Base-by-base conservation (phyloP, 2,888 invertebrate genomes). In the Amphipyra berbera region DNA sequence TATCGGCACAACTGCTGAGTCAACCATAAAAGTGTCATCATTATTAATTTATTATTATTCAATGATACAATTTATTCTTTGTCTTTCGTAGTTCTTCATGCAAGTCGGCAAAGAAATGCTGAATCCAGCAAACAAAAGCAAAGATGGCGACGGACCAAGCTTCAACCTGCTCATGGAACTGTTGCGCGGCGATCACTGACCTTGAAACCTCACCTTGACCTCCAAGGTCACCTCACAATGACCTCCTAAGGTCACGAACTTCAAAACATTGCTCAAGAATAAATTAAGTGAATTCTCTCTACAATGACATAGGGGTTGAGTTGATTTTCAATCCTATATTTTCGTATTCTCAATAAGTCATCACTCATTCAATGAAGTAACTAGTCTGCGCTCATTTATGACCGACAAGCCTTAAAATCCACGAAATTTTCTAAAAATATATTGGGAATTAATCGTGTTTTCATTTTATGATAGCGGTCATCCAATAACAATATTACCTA, bases 131-230 rank as follows among this genome's bases (percentile, higher is more conserved):
- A 97, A 97, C 82, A 98, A 98, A 92, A 97, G 97, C 78, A 98
- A 98, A 90, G 98, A 98, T 78, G 98, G 98, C 66, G 98, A 98
- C 84, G 97, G 98, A 61, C 97, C 97, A 65, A 97, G 97, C 87
- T 99, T 99, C 95, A 99, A 99, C 92, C 96, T 99, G 82, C 96
- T 99, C 77, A 98, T 99, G 97, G 99, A 99, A 95, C 96, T 99
- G 64, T 95, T 99, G 72, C 96, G 98, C 84, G 99, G 99, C 84
- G 98, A 98, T 95, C 98, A 98, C 95, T 98, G 95, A 96, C 85
- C 75, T 71, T 53, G 61, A 56, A 40, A 45, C 13, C 41, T 52
- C 14, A 54, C 15, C 33, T 60, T 66, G 63, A 49, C 41, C 52
- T 27, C 47, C 37, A 44, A 62, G 61, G 42, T 74, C 61, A 58